Conservation (phyloP, 2,797 vertebrate genomes). For the Helarctos malayanus region DNA sequence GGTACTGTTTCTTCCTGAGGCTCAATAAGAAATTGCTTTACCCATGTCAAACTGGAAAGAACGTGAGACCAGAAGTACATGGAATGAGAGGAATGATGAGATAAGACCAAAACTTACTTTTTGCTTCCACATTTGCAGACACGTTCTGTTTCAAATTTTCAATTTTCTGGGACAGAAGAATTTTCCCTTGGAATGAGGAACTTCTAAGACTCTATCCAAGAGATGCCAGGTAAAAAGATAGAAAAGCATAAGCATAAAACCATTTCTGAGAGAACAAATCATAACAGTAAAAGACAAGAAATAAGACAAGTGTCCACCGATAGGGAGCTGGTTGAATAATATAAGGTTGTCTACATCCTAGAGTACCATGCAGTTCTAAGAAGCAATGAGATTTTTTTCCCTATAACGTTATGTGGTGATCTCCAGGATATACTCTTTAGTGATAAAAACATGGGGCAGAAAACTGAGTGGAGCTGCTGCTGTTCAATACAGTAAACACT, state of each 20-base stretch:
- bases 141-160: not conserved
- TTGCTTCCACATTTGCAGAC: not conserved
- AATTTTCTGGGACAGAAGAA: not conserved
- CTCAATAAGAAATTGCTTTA: not conserved
- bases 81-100: not conserved
- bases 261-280: not conserved
- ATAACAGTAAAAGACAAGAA: not conserved
- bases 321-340: not conserved
- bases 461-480: not conserved
- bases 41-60: not conserved
- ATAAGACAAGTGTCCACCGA: not conserved
- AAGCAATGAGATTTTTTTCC: not conserved
- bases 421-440: not conserved
- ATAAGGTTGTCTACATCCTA: not conserved
- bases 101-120: not conserved
- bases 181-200: not conserved
- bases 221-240: not conserved
- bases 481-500: not conserved
- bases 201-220: not conserved
- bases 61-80: not conserved
- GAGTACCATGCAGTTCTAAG: not conserved
- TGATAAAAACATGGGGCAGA: not conserved
- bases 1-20: not conserved
- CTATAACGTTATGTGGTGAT: too few relatives aligned
- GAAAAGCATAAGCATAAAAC: not conserved